Percentiles rank a stretch among this genome's conserved stretches.
Evolutionary conservation across 2,888 invertebrate species (phyloP).

Genomic region (Rugalucina vietnamica): DNA sequence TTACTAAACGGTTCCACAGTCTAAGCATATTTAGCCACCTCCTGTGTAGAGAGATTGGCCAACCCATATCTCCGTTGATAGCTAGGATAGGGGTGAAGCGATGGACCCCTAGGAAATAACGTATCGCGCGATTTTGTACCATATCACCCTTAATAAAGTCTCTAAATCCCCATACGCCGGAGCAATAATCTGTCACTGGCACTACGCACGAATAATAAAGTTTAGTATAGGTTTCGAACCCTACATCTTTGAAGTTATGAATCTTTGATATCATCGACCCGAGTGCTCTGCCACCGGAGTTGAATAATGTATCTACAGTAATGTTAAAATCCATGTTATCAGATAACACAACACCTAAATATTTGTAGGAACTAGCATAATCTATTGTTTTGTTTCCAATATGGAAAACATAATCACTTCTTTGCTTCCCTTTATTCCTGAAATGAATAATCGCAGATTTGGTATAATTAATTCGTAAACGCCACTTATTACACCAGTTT

Average conservation of each 20-base stretch:
- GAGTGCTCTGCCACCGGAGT: no score
- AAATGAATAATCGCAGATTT: neutral
- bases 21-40: neutral
- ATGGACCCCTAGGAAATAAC: neutral
- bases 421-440: no score
- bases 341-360: neutral
- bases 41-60: neutral
- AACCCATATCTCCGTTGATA: neutral
- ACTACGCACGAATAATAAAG: neutral
- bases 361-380: neutral
- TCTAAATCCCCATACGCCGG: neutral
- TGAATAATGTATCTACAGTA: no score
- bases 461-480: neutral
- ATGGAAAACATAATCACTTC: no score
- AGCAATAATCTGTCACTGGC: neutral
- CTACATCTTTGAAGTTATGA: conserved; percentile 1
- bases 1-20: neutral
- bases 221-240: neutral
- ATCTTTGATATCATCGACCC: neutral
- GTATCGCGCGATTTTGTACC: neutral
- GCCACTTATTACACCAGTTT: neutral
- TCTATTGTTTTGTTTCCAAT: neutral
- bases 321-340: neutral
- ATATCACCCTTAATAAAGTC: neutral
- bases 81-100: neutral